Evolutionary conservation across 2,888 invertebrate genomes (phyloP), one percentile per base, ranked within the genome.

Genomic region (Caenorhabditis imperialis): DNA sequence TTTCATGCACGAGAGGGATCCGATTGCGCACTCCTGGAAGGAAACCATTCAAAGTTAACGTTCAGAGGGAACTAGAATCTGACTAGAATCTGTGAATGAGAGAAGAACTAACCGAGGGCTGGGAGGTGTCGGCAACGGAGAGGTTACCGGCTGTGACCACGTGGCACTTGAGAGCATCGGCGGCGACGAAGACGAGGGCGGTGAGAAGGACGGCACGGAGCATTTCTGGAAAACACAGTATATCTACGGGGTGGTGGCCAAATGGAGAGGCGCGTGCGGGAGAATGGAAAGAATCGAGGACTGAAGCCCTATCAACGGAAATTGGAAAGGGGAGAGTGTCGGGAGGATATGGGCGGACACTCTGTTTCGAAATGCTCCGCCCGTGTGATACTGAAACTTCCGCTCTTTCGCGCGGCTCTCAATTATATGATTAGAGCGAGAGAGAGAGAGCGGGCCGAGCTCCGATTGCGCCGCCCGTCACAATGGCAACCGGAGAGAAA

Each of bases 1-100:
- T 45, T 75, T 75, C 44, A 75, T 18, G 42, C 75, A 75, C 0
- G 75, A 53, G 51, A 75, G 22, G 7, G 65, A 50, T 51, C 75
- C 75, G 20, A 67, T 18, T 12, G 20, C 58, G 35, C 75, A 75
- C 1, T 75, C 75, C 75, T 75, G 35, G 48, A 74, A 27, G n/a
- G n/a, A n/a, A n/a, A n/a, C n/a, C n/a, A n/a, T n/a, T n/a, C n/a
- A n/a, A n/a, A n/a, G n/a, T n/a, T n/a, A n/a, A n/a, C n/a, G n/a
- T n/a, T n/a, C n/a, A n/a, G n/a, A n/a, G n/a, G n/a, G n/a, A n/a
- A n/a, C n/a, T n/a, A n/a, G 10, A n/a, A 2, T 38, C 16, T 16
- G 16, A 14, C n/a, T 22, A 6, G 1, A 20, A n/a, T 6, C 16
- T 16, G 3, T 30, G 22, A 8, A 54, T 38, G 38, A 3, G 16